Conservation (phyloP, 2,888 invertebrate genomes). For the Caenorhabditis sp. region DNA sequence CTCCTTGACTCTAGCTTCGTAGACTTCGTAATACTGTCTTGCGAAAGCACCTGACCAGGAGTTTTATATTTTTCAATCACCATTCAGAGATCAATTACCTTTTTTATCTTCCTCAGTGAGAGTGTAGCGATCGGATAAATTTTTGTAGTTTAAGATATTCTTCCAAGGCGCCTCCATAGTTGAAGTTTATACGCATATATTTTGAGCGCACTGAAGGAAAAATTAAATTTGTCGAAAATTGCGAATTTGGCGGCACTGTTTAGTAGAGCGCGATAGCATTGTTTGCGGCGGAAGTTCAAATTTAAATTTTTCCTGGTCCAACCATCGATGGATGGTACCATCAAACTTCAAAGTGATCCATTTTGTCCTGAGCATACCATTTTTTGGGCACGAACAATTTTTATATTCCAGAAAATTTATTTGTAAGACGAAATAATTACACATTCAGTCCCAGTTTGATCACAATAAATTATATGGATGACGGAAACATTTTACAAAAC, state of each 20-base stretch:
- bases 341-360: no score
- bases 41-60: conserved; percentile 55
- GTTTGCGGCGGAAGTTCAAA: background rate
- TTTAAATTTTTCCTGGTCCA: no score
- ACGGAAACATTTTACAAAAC: conserved; percentile 40
- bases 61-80: no score
- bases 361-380: no score
- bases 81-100: conserved; percentile 15
- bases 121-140: conserved; percentile 49
- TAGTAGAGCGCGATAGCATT: conserved; percentile 27
- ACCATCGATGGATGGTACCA: no score
- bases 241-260: conserved; percentile 11
- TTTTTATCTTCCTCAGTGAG: conserved; percentile 58
- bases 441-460: conserved; percentile 58
- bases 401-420: conserved; percentile 22
- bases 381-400: no score
- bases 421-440: conserved; percentile 45
- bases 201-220: background rate
- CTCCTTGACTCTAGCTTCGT: conserved; percentile 63
- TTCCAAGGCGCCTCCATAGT: conserved; percentile 25
- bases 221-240: background rate
- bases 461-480: conserved; percentile 50
- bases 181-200: background rate
- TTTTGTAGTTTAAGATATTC: conserved; percentile 44
- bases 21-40: conserved; percentile 69